Percentiles rank a stretch among this genome's conserved stretches.
Evolutionary conservation across 2,113 vertebrate species (phyloP).

Genomic region (Cheirogaleus medius): DNA sequence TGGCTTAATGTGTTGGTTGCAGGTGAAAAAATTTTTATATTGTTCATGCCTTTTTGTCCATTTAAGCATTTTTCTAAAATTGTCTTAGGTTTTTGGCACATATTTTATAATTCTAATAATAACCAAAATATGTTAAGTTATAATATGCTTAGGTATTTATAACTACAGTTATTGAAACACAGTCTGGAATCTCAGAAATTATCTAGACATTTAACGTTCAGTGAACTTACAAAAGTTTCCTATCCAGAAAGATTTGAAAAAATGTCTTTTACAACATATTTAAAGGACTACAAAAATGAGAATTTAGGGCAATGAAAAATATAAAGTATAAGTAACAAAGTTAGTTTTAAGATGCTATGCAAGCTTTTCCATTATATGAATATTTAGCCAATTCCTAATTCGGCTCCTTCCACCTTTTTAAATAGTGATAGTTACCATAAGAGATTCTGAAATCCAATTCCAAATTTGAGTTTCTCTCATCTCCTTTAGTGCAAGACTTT

Average conservation of each 20-base stretch:
- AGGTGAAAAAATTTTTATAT: slow-evolving; percentile 32
- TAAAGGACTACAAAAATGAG: slow-evolving; percentile 13
- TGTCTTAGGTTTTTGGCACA: slow-evolving; percentile 58
- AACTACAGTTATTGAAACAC: slow-evolving; percentile 73
- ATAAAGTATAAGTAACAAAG: background rate
- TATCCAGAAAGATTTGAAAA: slow-evolving; percentile 42
- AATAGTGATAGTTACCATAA: background rate
- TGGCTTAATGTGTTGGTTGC: background rate
- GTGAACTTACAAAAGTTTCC: slow-evolving; percentile 53
- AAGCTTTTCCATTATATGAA: background rate
- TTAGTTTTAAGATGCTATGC: background rate
- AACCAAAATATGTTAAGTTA: slow-evolving; percentile 72
- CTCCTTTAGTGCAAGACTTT: background rate
- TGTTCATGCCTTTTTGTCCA: slow-evolving; percentile 25
- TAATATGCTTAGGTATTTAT: slow-evolving; percentile 77
- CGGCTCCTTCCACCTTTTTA: background rate
- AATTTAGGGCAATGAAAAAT: slow-evolving; percentile 24
- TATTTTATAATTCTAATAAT: slow-evolving; percentile 70
- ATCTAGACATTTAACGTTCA: slow-evolving; percentile 62
- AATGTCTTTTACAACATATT: slow-evolving; percentile 23
- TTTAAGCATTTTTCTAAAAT: slow-evolving; percentile 55
- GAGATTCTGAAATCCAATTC: background rate
- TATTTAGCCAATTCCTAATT: background rate
- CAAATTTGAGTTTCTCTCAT: background rate
- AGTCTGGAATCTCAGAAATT: slow-evolving; percentile 73